A percentile compares a stretch with the other conserved stretches of the same genome.
These are phyloP conservation scores for Apis cerana DNA, from an alignment of 1,140 invertebrate genomes.

Conservation along the genomic window DNA sequence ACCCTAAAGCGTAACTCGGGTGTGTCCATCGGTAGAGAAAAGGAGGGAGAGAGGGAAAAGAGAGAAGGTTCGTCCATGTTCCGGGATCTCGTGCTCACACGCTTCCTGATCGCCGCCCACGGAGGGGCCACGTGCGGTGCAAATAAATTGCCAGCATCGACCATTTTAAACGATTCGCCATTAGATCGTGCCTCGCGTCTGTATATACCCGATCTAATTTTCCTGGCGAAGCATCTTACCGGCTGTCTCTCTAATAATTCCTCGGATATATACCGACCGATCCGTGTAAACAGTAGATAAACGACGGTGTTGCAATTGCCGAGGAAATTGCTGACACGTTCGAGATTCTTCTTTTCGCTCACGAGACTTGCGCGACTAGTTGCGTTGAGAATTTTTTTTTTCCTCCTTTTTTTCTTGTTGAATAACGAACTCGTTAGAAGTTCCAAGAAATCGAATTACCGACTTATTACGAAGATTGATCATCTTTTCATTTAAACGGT, in stretches of 20 bases:
- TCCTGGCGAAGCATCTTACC: constrained; percentile 5
- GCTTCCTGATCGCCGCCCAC: constrained; percentile 22
- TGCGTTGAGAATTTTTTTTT: not conserved
- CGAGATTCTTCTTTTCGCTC: not conserved
- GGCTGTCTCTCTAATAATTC: not conserved
- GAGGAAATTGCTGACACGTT: not conserved
- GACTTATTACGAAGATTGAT: not conserved
- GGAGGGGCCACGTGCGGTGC: constrained; percentile 34
- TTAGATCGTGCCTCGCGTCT: constrained; percentile 22
- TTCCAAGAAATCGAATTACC: not conserved
- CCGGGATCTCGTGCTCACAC: constrained; percentile 22
- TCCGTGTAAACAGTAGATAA: constrained; percentile 27
- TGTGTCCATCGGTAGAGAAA: not conserved
- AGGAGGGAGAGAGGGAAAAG: not conserved
- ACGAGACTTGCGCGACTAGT: not conserved
- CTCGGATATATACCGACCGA: not conserved
- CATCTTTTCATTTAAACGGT: not conserved
- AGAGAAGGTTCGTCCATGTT: not conserved
- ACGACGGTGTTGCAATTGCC: constrained; percentile 5
- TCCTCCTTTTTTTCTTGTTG: not conserved
- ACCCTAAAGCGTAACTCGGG: not conserved
- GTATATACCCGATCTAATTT: constrained; percentile 37
- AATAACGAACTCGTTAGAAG: not conserved
- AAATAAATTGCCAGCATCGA: constrained; percentile 47
- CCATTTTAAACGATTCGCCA: constrained; percentile 31